Evolutionary conservation across 2,113 vertebrate species (phyloP).

Genomic region (Argyrosomus japonicus): DNA sequence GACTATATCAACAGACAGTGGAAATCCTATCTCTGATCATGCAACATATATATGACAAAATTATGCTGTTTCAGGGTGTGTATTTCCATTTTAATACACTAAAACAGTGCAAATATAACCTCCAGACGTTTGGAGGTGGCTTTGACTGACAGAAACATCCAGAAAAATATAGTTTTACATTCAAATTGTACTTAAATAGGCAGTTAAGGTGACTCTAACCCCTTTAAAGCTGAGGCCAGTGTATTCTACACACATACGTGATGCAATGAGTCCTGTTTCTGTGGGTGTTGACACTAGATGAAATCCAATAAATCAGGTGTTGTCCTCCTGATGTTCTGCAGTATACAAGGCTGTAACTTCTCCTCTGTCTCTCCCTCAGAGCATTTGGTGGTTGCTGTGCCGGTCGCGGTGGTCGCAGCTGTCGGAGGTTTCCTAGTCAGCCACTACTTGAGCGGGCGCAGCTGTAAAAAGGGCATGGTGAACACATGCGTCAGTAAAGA

Average conservation of each 20-base stretch:
- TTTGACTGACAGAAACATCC: neutral
- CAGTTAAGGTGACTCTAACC: neutral
- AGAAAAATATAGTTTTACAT: neutral
- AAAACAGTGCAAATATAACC: neutral
- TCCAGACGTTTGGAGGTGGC: neutral
- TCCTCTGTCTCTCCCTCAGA: conserved; percentile 67
- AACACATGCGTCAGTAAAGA: conserved; percentile 83
- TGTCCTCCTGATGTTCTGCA: neutral
- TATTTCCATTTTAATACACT: neutral
- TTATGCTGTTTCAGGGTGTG: neutral
- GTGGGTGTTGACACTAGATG: too few species aligned
- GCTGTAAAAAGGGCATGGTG: conserved; percentile 75
- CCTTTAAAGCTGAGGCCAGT: neutral
- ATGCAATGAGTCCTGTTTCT: too few species aligned
- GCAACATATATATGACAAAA: neutral
- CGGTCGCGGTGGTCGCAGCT: conserved; percentile 80
- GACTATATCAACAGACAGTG: neutral
- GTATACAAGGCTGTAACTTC: neutral
- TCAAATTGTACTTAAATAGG: neutral
- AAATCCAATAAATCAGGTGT: neutral
- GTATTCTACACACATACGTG: neutral
- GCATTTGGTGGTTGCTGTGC: conserved; percentile 77
- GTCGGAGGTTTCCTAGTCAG: conserved; percentile 78
- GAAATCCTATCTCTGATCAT: neutral
- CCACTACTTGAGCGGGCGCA: conserved; percentile 70